Conservation (phyloP, 2,797 vertebrate species). For the Syngnathus acus region DNA sequence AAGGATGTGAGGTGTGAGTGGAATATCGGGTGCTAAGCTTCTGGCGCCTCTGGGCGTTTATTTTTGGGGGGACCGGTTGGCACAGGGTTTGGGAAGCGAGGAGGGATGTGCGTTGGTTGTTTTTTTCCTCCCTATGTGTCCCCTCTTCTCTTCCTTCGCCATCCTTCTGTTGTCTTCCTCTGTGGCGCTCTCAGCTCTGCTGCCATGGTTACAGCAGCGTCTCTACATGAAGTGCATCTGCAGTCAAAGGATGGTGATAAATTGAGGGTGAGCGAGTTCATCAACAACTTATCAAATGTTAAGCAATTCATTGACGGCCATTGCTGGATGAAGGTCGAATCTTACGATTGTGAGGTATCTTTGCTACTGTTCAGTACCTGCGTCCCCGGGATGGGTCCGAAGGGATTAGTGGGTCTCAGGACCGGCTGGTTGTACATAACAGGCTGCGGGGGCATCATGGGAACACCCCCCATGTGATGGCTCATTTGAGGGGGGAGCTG, state of each 20-base stretch:
- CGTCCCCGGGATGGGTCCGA: slow-evolving; percentile 78
- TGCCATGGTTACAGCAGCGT: slow-evolving; percentile 62
- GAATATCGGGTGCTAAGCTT: slow-evolving; percentile 36
- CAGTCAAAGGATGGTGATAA: slow-evolving; percentile 28
- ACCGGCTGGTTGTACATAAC: slow-evolving; percentile 82
- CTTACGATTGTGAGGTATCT: no score
- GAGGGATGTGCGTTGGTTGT: slow-evolving; percentile 36
- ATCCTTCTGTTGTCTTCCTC: slow-evolving; percentile 47
- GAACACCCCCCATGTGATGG: slow-evolving; percentile 76
- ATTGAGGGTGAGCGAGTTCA: slow-evolving; percentile 45
- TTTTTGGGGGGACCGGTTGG: slow-evolving; percentile 39
- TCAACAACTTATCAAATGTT: slow-evolving; percentile 47
- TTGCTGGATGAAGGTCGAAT: no score
- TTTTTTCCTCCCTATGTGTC: slow-evolving; percentile 28
- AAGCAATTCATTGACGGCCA: slow-evolving; percentile 42
- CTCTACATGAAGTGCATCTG: slow-evolving; percentile 82
- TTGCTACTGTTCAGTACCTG: slow-evolving; percentile 65
- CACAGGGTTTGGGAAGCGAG: slow-evolving; percentile 41
- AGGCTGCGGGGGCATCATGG: slow-evolving; percentile 81
- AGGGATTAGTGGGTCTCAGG: slow-evolving; percentile 82
- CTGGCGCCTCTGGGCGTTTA: slow-evolving; percentile 27
- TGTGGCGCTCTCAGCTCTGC: slow-evolving; percentile 50
- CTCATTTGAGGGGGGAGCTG: slow-evolving; percentile 82
- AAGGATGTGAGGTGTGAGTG: slow-evolving; percentile 57
- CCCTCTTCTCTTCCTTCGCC: slow-evolving; percentile 38